Evolutionary conservation across 2,113 vertebrate genomes (phyloP).

Genomic region (Asarcornis scutulata): DNA sequence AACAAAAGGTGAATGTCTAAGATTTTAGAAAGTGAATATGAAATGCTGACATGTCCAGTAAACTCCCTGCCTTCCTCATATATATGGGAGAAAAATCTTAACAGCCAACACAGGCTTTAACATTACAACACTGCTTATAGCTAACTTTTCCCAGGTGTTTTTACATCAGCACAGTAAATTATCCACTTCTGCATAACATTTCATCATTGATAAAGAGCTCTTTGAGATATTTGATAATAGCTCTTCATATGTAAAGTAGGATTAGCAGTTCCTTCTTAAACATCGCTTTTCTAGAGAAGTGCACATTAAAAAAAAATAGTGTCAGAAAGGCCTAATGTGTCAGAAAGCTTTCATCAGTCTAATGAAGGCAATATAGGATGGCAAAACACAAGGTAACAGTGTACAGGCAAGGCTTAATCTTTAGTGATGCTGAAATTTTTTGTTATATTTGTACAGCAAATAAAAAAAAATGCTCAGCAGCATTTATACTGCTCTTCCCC

Average conservation of each 20-base stretch:
- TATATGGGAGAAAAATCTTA: not conserved
- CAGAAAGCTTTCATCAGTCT: constrained; percentile 16
- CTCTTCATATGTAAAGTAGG: not conserved
- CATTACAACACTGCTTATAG: not conserved
- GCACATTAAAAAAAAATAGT: accelerated
- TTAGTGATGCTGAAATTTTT: constrained; percentile 14
- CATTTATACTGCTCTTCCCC: not conserved
- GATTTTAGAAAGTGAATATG: not conserved
- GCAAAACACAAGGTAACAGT: not conserved
- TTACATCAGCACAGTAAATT: not conserved
- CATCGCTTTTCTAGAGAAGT: not conserved
- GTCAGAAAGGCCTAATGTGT: not conserved
- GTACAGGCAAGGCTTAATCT: not conserved
- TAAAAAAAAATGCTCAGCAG: not conserved
- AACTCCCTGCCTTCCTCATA: not conserved
- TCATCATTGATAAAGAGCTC: not conserved
- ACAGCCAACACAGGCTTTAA: not conserved
- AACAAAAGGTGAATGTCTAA: not conserved
- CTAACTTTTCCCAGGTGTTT: not conserved
- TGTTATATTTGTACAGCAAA: not conserved
- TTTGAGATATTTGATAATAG: not conserved
- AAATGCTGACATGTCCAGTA: not conserved
- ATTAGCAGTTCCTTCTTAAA: not conserved
- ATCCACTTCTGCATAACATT: not conserved
- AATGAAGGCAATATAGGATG: not conserved